Evolutionary conservation across 2,797 vertebrate genomes (phyloP), one percentile per base, ranked within the genome.

Genomic region (Alcedo quadribrachys): DNA sequence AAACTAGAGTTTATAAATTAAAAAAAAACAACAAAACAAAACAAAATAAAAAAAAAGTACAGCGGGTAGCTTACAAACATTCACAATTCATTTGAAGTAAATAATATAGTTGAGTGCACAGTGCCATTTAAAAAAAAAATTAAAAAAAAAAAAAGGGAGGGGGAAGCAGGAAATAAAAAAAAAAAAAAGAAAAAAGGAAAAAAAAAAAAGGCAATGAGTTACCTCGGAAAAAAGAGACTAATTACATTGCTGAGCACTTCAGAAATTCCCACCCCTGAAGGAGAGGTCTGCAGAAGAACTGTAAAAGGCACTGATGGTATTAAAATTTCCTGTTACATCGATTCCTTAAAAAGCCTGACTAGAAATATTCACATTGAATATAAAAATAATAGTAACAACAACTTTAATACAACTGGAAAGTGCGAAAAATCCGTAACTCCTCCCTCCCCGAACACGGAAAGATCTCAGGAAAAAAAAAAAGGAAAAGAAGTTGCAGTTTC

Each of bases 1-100:
- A 92, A 96, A 95, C 94, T 96, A 95, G 92, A 81, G 91, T 98
- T 98, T 98, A 98, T 98, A 98, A 98, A 98, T 98, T 97, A 98
- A 95, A 97, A 94, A 93, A 77, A 60, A 35, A 30, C 22, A 46
- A 21, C 32, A 20, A 21, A 46, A 5, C 37, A 37, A 37, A 37
- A 14, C 37, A 37, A 37, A 37, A 37, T 37, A 14, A 6, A n/a
- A 20, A 83, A 81, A 63, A 89, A 80, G 68, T 95, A 98, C 97
- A 98, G 96, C 94, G 94, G 81, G 93, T 89, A 95, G 92, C 94
- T 97, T 97, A 97, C 96, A 95, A 96, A 97, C 91, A 95, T 97
- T 97, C 97, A 97, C 97, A 96, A 97, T 97, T 96, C 96, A 84
- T 91, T 81, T 87, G 95, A 96, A 94, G 96, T 95, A 97, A 93